phyloP scores from a whole-genome alignment of 92 coral and sea anemone genomes.

The Porites rus region DNA sequence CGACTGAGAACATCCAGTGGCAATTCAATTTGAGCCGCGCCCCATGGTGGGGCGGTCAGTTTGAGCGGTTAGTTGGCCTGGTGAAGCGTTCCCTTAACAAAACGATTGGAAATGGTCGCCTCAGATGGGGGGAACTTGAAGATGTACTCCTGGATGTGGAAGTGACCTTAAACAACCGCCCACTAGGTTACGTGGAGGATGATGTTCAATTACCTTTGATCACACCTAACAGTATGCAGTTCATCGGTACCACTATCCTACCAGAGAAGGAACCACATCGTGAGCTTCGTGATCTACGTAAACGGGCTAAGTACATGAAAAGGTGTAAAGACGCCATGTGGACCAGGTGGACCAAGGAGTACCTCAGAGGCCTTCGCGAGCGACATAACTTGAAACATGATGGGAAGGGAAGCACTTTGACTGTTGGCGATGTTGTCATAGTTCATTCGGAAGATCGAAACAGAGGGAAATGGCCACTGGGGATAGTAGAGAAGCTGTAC shows the following conservation, averaged over 20 bases:
- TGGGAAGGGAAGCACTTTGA: no score
- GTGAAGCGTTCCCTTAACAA: background rate
- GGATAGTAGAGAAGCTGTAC: no score
- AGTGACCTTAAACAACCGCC: background rate
- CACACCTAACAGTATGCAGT: no score
- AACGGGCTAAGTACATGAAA: no score
- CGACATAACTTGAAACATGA: background rate
- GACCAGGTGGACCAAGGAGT: background rate
- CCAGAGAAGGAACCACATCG: no score
- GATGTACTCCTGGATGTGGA: background rate
- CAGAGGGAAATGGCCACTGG: no score
- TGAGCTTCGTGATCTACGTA: background rate
- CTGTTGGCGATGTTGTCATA: no score
- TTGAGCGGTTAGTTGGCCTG: slow-evolving; percentile 1
- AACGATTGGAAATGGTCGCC: no score
- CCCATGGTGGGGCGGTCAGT: background rate
- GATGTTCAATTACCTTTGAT: no score
- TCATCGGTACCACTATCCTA: no score
- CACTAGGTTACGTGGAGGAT: background rate
- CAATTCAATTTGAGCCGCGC: background rate
- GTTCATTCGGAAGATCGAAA: no score
- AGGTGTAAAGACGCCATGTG: background rate
- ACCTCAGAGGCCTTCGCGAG: background rate
- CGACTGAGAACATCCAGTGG: slow-evolving; percentile 3
- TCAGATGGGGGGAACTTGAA: no score